These are phyloP conservation scores for Rhopalosiphum maidis DNA, from an alignment of 1,140 invertebrate species.

Conservation along the genomic window DNA sequence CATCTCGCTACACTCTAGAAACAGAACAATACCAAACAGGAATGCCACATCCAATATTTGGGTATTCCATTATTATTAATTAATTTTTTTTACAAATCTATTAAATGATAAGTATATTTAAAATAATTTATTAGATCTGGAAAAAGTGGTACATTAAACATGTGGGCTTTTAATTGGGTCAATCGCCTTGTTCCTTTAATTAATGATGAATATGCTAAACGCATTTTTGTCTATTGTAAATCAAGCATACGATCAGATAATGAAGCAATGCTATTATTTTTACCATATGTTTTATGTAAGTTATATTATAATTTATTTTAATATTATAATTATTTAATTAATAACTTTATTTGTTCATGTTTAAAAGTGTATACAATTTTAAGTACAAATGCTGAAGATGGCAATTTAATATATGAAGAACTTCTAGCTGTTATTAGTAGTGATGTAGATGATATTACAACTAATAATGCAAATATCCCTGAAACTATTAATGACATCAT, in stretches of 20 bases:
- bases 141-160: constrained; percentile 70
- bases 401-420: constrained; percentile 57
- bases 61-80: not conserved
- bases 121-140: constrained; percentile 69
- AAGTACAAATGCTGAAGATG: constrained; percentile 47
- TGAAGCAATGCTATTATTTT: constrained; percentile 73
- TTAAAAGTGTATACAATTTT: constrained; percentile 57
- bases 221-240: constrained; percentile 71
- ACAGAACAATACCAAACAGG: constrained; percentile 50
- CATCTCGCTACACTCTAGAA: constrained; percentile 49
- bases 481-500: not conserved
- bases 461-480: constrained; percentile 29
- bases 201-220: constrained; percentile 65
- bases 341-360: not conserved
- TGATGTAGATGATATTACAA: constrained; percentile 24
- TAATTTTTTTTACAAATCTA: not conserved
- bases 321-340: not conserved
- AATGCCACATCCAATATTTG: constrained; percentile 51
- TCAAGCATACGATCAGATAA: constrained; percentile 75
- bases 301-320: constrained; percentile 55
- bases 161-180: constrained; percentile 77
- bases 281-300: constrained; percentile 73
- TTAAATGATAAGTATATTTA: not conserved
- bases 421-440: constrained; percentile 50
- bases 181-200: constrained; percentile 69